Evolutionary conservation across 2,888 invertebrate genomes (phyloP).

Genomic region (Eupeodes latifasciatus): DNA sequence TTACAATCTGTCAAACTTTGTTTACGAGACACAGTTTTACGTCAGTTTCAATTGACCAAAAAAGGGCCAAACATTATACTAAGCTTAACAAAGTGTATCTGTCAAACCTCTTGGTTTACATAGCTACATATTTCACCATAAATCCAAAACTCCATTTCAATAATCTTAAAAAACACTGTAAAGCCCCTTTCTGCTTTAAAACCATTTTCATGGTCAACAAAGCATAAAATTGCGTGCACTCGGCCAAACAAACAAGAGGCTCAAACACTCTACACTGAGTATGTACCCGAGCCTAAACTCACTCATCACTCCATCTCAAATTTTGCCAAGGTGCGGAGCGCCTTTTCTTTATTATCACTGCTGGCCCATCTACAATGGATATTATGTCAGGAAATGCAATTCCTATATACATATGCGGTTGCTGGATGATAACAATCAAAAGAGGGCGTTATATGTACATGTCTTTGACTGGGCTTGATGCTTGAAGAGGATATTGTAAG

Average conservation of each 20-base stretch:
- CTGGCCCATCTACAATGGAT: conserved; percentile 13
- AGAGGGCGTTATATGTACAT: conserved; percentile 67
- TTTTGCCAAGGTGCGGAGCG: neutral
- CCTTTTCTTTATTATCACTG: conserved; percentile 4
- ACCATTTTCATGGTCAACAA: conserved; percentile 62
- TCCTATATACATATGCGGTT: neutral
- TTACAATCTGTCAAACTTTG: no score
- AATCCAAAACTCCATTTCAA: neutral
- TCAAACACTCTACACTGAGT: neutral
- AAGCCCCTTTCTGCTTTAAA: neutral
- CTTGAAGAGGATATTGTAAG: conserved; percentile 61
- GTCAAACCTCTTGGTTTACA: neutral
- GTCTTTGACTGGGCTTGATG: conserved; percentile 51
- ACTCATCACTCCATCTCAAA: conserved; percentile 8
- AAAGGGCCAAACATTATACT: no score
- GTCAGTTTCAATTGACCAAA: no score
- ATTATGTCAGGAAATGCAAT: conserved; percentile 26
- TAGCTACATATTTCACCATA: neutral
- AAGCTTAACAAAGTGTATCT: neutral
- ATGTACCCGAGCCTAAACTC: neutral
- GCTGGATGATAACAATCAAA: conserved; percentile 60
- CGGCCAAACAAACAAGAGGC: neutral
- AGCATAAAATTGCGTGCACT: conserved; percentile 63
- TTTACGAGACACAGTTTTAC: no score
- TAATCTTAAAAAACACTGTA: neutral